Percentiles rank a stretch among this genome's conserved stretches.
These are phyloP conservation scores for Chelonia mydas DNA, from an alignment of 2,797 vertebrate genomes.

Conservation along the genomic window DNA sequence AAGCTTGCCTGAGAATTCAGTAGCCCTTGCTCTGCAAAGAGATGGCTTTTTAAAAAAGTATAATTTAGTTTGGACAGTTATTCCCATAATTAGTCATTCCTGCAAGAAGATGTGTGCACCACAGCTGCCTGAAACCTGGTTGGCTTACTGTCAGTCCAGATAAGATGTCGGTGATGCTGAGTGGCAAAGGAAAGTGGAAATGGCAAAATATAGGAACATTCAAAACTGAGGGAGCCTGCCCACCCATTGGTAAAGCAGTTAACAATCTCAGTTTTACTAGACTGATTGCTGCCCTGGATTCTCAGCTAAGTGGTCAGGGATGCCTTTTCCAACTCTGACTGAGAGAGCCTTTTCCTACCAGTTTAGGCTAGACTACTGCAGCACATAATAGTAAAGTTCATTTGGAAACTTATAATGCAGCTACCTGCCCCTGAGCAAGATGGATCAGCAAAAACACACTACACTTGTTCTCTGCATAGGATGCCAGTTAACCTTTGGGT, in stretches of 20 bases:
- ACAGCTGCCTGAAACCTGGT: rapidly evolving
- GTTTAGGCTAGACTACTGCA: rapidly evolving
- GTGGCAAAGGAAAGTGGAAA: not conserved
- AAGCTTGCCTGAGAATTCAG: rapidly evolving
- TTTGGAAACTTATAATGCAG: rapidly evolving
- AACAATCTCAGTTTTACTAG: not conserved
- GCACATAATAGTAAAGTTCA: rapidly evolving
- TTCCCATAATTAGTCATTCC: not conserved
- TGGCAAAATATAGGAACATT: not conserved
- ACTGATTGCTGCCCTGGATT: not conserved
- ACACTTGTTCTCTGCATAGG: rapidly evolving
- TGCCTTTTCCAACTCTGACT: not conserved
- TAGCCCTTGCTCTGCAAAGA: rapidly evolving
- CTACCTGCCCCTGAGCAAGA: not conserved
- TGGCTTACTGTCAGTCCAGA: not conserved
- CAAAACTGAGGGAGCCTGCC: not conserved
- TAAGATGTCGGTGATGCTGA: not conserved
- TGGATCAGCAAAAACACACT: not conserved
- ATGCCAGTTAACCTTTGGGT: rapidly evolving
- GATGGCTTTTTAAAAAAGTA: not conserved
- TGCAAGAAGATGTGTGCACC: not conserved
- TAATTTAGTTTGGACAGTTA: not conserved
- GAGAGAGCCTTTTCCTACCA: not conserved
- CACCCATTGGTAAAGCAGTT: rapidly evolving
- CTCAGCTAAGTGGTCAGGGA: rapidly evolving